Evolutionary conservation across 2,113 vertebrate genomes (phyloP), one percentile per base, ranked within the genome.

Genomic region (Psephotus haematonotus): DNA sequence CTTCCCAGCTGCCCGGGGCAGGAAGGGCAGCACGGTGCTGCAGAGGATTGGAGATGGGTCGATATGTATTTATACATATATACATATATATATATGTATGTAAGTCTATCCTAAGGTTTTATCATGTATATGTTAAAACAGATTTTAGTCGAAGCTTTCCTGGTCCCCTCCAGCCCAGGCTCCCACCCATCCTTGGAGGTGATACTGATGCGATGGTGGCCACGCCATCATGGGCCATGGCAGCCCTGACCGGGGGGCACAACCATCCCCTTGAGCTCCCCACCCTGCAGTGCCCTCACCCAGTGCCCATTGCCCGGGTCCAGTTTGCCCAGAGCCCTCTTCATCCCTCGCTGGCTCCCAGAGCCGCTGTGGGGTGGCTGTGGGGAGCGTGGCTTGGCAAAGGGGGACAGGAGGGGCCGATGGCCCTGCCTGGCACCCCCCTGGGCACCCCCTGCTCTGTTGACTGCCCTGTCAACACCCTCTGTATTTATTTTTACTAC

Each of bases 401-500:
- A 46, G 39, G 37, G 27, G 37, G 52, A 16, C 44, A 37, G 52
- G 50, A 67, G 44, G 10, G 60, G 50, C 11, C 0, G 3, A 37
- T 14, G 49, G 47, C 31, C 53, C 60, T 93, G 78, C 9, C 39
- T 2, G 57, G 57, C 3, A 2, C 19, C 28, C 20, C 31, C 43
- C 24, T 4, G 23, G 59, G 1, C 74, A 37, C 23, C 47, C 70
- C 62, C 83, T 19, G 87, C 94, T 88, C 87, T 67, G 44, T 19
- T 27, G 15, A 65, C 83, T 19, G 87, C 92, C 76, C 87, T 70
- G 53, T 46, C 29, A 13, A 65, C 84, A 60, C 81, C 53, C 0
- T 59, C 50, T 92, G 81, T 97, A 97, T 97, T 96, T 97, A 97
- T 97, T 97, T 95, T 83, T 53, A 79, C 57, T 71, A 62, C 86